A percentile compares a stretch with the other conserved stretches of the same genome.
phyloP scores from a whole-genome alignment of 2,113 vertebrate species.

The Sakesphorus luctuosus region DNA sequence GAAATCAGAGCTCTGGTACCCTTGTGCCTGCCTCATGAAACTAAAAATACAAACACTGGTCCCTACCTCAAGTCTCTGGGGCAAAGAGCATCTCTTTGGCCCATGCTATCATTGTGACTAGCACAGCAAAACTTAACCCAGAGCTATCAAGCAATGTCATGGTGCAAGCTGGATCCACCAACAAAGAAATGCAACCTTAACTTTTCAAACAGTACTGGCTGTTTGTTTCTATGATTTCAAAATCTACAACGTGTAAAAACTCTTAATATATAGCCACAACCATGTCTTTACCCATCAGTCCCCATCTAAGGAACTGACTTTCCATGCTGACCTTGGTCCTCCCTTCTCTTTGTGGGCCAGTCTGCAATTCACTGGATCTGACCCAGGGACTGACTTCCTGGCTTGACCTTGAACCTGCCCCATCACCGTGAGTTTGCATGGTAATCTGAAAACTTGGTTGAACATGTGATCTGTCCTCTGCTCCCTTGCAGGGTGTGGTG shows the following conservation, averaged over 20 bases:
- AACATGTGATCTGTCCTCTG: not conserved
- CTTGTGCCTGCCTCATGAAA: not conserved
- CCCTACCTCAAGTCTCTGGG: not conserved
- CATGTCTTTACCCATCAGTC: not conserved
- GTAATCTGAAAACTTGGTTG: not conserved
- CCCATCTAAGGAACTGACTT: not conserved
- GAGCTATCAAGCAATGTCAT: not conserved
- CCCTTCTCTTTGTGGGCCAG: not conserved
- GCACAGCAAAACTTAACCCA: not conserved
- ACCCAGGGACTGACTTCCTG: not conserved
- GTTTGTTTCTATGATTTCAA: not conserved
- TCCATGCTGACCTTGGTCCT: not conserved
- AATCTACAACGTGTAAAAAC: not conserved
- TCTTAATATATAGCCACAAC: not conserved
- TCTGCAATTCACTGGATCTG: not conserved
- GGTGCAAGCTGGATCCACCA: not conserved
- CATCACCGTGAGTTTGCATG: not conserved
- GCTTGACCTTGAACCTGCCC: not conserved
- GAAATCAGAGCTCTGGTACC: not conserved
- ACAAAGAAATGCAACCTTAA: not conserved
- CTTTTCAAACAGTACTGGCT: not conserved
- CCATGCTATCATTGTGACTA: not conserved
- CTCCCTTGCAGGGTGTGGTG: not conserved
- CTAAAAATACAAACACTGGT: not conserved
- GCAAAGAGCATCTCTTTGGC: not conserved